Evolutionary conservation across 2,797 vertebrate species (phyloP).

Genomic region (Serranus cabrilla): DNA sequence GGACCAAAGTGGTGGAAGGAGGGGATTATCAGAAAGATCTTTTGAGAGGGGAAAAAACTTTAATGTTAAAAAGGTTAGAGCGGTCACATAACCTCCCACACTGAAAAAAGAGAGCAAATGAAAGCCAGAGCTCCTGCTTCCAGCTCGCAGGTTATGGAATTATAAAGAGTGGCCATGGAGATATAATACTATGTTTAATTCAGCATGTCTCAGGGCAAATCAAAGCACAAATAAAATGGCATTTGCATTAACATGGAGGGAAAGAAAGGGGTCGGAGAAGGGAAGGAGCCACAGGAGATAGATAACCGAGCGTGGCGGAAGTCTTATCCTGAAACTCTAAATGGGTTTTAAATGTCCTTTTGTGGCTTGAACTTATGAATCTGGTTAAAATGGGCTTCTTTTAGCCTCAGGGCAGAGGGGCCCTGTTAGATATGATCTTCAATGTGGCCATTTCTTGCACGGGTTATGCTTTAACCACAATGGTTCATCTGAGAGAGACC

Average conservation of each 20-base stretch:
- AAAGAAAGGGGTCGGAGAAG: constrained; percentile 18
- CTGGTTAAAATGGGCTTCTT: constrained; percentile 62
- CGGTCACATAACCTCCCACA: constrained; percentile 59
- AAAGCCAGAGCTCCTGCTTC: constrained; percentile 69
- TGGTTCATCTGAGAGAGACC: constrained; percentile 80
- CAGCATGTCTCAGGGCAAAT: constrained; percentile 53
- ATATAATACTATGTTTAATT: constrained; percentile 62
- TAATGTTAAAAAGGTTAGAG: constrained; percentile 71
- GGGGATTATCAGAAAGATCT: constrained; percentile 74
- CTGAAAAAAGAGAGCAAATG: constrained; percentile 56
- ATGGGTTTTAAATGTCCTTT: constrained; percentile 60
- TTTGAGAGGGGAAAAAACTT: constrained; percentile 29
- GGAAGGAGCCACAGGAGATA: constrained; percentile 44
- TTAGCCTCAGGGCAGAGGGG: constrained; percentile 46
- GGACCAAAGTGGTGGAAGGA: constrained; percentile 25
- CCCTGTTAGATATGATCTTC: constrained; percentile 76
- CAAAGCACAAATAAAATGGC: constrained; percentile 27
- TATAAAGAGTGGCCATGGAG: constrained; percentile 45
- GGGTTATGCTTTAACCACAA: constrained; percentile 79
- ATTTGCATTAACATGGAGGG: constrained; percentile 49
- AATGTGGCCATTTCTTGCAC: constrained; percentile 56
- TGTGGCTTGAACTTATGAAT: constrained; percentile 63
- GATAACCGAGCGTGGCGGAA: constrained; percentile 48
- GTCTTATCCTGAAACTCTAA: constrained; percentile 47
- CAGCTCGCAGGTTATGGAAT: constrained; percentile 54